Evolutionary conservation across 2,797 vertebrate species (phyloP).

Genomic region (Anguilla pacifica): DNA sequence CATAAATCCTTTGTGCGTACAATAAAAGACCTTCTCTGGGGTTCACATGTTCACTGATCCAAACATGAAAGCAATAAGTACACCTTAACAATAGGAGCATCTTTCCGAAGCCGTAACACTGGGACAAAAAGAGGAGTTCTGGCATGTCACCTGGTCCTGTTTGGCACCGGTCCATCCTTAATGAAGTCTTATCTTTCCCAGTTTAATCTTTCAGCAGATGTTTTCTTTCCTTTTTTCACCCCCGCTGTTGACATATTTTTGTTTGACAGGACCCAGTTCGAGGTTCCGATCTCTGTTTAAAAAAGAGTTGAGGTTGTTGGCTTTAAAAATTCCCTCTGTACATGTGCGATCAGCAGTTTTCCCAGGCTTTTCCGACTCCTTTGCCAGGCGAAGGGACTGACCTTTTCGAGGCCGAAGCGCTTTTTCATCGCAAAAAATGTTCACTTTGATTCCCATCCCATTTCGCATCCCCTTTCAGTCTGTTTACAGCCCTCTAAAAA

Average conservation of each 20-base stretch:
- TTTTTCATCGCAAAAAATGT: constrained; percentile 89
- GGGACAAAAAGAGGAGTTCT: constrained; percentile 22
- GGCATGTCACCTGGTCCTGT: constrained; percentile 67
- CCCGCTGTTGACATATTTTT: constrained; percentile 68
- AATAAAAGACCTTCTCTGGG: background rate
- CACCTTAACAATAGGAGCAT: background rate
- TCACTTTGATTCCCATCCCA: constrained; percentile 89
- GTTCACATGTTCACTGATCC: background rate
- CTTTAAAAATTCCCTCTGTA: constrained; percentile 80
- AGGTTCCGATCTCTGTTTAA: constrained; percentile 89
- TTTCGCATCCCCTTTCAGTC: constrained; percentile 87
- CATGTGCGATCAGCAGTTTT: constrained; percentile 86
- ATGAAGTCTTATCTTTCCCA: constrained; percentile 78
- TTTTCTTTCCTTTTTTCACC: constrained; percentile 77
- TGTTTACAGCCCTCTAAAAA: constrained; percentile 89
- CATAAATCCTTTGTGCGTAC: background rate
- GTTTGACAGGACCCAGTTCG: constrained; percentile 89
- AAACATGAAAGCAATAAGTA: background rate
- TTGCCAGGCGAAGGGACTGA: constrained; percentile 87
- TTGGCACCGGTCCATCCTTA: constrained; percentile 77
- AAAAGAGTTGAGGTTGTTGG: constrained; percentile 85
- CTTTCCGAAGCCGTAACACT: background rate
- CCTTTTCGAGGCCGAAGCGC: constrained; percentile 83
- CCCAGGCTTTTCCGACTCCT: constrained; percentile 86
- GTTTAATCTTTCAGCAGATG: constrained; percentile 84